Conservation (phyloP, 92 coral and sea anemone genomes). For the Galaxea fascicularis region DNA sequence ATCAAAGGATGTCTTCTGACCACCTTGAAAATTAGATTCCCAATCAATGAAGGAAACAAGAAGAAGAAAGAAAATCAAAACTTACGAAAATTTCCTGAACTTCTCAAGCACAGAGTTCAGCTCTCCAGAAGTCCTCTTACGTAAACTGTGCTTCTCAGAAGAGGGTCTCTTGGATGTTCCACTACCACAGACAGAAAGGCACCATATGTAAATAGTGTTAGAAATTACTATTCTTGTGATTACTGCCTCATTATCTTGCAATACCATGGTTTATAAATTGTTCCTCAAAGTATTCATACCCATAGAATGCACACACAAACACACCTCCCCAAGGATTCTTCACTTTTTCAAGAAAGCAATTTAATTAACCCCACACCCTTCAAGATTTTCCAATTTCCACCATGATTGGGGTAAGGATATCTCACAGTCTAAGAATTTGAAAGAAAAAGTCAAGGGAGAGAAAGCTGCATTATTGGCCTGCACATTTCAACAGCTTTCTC, state of each 20-base stretch:
- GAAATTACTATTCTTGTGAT: background rate
- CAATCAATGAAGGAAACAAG: background rate
- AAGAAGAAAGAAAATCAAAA: background rate
- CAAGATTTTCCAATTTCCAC: no score
- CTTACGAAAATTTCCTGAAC: slow-evolving; percentile 80
- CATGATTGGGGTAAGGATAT: no score
- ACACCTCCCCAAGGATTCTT: no score
- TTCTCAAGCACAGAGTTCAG: slow-evolving; percentile 72
- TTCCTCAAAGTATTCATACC: no score
- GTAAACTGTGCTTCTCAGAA: slow-evolving; percentile 70
- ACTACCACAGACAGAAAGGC: slow-evolving; percentile 42
- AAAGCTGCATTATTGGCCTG: no score
- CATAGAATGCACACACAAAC: no score
- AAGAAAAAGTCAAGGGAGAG: no score
- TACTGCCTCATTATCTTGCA: background rate
- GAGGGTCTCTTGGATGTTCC: slow-evolving; percentile 78
- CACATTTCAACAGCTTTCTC: no score
- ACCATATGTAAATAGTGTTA: background rate
- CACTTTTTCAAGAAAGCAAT: no score
- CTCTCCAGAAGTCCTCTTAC: slow-evolving; percentile 78
- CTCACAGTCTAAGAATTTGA: no score
- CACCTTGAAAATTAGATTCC: background rate
- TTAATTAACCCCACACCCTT: no score
- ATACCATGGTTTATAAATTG: background rate
- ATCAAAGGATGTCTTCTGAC: no score